Evolutionary conservation across 2,113 vertebrate species (phyloP).

Genomic region (Petrocephalus zakoni): DNA sequence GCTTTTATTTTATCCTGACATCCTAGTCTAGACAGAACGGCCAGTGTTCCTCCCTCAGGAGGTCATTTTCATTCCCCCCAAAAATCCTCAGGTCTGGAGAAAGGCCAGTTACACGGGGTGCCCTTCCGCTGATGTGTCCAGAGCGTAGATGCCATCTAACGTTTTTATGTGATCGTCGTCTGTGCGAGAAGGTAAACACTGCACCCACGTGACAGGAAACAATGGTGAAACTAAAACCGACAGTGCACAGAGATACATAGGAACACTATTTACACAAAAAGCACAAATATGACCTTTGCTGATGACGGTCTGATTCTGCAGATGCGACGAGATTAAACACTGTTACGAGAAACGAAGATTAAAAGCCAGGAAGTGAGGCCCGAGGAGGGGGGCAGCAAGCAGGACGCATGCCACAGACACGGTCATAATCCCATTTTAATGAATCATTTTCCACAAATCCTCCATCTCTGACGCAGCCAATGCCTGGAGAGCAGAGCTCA

Average conservation of each 20-base stretch:
- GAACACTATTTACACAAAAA: neutral
- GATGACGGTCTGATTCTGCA: neutral
- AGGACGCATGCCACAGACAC: neutral
- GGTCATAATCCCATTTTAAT: constrained; percentile 6
- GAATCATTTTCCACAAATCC: neutral
- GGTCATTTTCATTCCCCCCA: neutral
- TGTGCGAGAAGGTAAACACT: neutral
- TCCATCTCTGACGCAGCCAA: neutral
- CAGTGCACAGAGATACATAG: neutral
- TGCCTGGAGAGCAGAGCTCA: neutral
- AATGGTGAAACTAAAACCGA: neutral
- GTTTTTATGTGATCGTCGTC: neutral
- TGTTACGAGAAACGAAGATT: neutral
- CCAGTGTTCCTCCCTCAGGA: neutral
- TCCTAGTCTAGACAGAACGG: neutral
- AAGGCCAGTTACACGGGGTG: neutral
- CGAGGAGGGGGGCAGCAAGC: neutral
- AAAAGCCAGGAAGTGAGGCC: neutral
- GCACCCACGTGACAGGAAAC: neutral
- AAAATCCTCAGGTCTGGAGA: neutral
- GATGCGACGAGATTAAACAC: neutral
- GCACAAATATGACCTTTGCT: neutral
- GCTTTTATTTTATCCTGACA: neutral
- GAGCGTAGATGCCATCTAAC: neutral
- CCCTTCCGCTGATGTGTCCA: neutral